Evolutionary conservation across 1,140 invertebrate genomes (phyloP).

Genomic region (Scaptomyza graminum): DNA sequence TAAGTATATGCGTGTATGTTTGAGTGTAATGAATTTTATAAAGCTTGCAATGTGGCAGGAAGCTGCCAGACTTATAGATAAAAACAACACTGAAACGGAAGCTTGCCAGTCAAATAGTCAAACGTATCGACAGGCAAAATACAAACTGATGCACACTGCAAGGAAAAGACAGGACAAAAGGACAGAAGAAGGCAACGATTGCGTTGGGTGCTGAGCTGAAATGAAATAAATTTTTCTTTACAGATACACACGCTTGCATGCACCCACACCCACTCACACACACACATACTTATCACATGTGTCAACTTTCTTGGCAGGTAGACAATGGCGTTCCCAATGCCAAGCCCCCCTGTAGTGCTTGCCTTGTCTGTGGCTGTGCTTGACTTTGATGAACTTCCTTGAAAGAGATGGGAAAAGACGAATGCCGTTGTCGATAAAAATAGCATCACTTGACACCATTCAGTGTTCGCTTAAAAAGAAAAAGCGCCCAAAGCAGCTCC

Average conservation of each 20-base stretch:
- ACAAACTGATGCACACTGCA: slow-evolving; percentile 17
- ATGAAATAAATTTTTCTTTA: slow-evolving; percentile 73
- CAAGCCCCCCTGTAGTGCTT: neutral
- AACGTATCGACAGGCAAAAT: slow-evolving; percentile 54
- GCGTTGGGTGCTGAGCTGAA: slow-evolving; percentile 62
- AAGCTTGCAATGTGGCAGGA: slow-evolving; percentile 8
- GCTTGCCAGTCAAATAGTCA: slow-evolving; percentile 45
- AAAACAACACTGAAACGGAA: slow-evolving; percentile 45
- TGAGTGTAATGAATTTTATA: slow-evolving; percentile 25
- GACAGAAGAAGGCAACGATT: slow-evolving; percentile 30
- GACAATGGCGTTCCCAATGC: slow-evolving; percentile 13
- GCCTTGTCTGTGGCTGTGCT: slow-evolving; percentile 28
- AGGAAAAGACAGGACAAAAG: neutral
- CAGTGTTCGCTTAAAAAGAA: slow-evolving; percentile 26
- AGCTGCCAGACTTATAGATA: slow-evolving; percentile 30
- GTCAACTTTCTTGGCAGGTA: slow-evolving; percentile 57
- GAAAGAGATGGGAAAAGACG: slow-evolving; percentile 25
- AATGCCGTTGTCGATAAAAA: slow-evolving; percentile 46
- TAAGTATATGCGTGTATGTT: slow-evolving; percentile 5
- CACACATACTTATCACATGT: slow-evolving; percentile 52
- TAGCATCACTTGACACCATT: slow-evolving; percentile 34
- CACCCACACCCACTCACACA: slow-evolving; percentile 23
- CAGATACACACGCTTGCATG: slow-evolving; percentile 23
- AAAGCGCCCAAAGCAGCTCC: slow-evolving; percentile 8
- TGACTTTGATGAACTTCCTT: slow-evolving; percentile 62